phyloP scores from a whole-genome alignment of 2,113 vertebrate genomes.

The Brachyhypopomus gauderio region DNA sequence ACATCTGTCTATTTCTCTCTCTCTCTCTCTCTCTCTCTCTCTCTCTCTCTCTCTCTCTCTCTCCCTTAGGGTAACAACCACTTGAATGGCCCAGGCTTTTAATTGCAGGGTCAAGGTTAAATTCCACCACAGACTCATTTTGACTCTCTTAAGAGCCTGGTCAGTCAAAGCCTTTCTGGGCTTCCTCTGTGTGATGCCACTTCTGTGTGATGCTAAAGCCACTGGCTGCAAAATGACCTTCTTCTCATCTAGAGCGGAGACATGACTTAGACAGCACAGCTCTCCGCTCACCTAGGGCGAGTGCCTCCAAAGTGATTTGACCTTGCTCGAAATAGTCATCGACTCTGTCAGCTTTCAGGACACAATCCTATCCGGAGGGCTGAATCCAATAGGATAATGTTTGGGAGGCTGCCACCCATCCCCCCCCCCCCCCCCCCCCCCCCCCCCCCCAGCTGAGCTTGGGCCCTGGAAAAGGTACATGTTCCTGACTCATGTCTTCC shows the following conservation, averaged over 20 bases:
- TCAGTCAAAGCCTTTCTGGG: neutral
- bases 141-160: constrained; percentile 15
- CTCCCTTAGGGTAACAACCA: constrained; percentile 9
- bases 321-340: neutral
- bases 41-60: constrained; percentile 3
- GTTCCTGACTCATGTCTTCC: neutral
- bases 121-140: constrained; percentile 17
- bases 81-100: constrained; percentile 29
- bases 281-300: constrained; percentile 3
- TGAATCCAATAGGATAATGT: neutral
- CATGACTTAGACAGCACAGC: neutral
- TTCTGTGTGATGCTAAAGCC: neutral
- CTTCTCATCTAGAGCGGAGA: neutral
- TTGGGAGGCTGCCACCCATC: neutral
- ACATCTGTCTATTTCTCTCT: constrained; percentile 4
- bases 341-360: neutral
- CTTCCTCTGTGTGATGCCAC: neutral
- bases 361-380: constrained; percentile 4
- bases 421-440: too few species aligned
- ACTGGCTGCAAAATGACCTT: neutral
- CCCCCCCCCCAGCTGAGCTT: neutral
- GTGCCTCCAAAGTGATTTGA: neutral
- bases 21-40: constrained; percentile 1
- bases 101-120: constrained; percentile 45
- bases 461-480: neutral